phyloP scores from a whole-genome alignment of 2,888 invertebrate genomes.

The Meghimatium bilineatum region DNA sequence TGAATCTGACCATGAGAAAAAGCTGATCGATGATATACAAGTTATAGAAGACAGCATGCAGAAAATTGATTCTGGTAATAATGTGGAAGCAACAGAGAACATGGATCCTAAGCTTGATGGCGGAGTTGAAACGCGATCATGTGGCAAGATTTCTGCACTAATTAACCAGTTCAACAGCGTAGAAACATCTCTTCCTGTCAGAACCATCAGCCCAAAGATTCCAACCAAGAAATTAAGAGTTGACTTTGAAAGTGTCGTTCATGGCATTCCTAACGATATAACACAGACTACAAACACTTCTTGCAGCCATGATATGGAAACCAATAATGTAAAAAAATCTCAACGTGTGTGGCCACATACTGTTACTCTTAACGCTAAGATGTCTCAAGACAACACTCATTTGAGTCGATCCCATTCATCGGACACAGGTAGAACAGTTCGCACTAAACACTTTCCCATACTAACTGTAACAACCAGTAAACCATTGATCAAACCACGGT shows the following conservation, averaged over 20 bases:
- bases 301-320: background rate
- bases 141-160: background rate
- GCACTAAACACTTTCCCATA: background rate
- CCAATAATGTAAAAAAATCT: background rate
- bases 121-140: background rate
- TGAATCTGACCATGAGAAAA: background rate
- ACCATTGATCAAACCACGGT: background rate
- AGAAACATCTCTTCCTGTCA: background rate
- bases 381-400: background rate
- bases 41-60: too few species aligned
- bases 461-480: background rate
- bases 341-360: too few species aligned
- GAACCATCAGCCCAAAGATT: background rate
- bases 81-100: background rate
- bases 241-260: background rate
- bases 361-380: background rate
- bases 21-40: background rate
- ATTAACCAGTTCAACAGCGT: constrained; percentile 3
- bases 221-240: background rate
- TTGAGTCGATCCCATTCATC: background rate
- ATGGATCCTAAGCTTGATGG: background rate
- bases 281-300: background rate
- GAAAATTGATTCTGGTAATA: too few species aligned
- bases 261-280: too few species aligned
- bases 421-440: too few species aligned